Conservation (phyloP, 2,888 invertebrate species). For the Scaptodrosophila latifasciaeformis region DNA sequence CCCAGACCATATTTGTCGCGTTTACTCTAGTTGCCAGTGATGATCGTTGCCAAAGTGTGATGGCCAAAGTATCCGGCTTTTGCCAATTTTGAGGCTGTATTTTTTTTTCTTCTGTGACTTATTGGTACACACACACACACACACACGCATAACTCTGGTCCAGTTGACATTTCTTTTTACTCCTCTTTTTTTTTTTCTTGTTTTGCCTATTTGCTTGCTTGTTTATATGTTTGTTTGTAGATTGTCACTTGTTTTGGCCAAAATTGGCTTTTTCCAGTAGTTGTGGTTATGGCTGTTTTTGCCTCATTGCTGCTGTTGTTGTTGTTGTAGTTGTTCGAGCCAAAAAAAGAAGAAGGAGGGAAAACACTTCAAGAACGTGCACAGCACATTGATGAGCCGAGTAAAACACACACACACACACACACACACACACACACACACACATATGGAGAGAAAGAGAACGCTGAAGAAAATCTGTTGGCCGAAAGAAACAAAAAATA, state of each 20-base stretch:
- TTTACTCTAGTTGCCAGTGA: background rate
- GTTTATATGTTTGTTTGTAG: background rate
- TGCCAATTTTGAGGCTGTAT: constrained; percentile 44
- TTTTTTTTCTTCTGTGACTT: constrained; percentile 39
- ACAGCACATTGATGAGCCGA: constrained; percentile 50
- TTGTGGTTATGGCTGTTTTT: constrained; percentile 46
- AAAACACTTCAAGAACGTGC: constrained; percentile 59
- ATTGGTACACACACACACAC: constrained; percentile 32
- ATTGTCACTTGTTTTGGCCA: constrained; percentile 61
- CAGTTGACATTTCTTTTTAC: constrained; percentile 18
- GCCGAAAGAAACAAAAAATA: background rate
- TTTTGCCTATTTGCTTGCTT: constrained; percentile 35
- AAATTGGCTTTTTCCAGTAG: constrained; percentile 48
- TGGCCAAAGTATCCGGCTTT: constrained; percentile 53
- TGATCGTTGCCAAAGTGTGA: too few species aligned
- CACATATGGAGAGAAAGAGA: background rate
- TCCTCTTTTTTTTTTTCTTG: background rate
- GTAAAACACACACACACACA: constrained; percentile 6
- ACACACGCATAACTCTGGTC: constrained; percentile 45
- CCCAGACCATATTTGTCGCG: too few species aligned
- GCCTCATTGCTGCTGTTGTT: constrained; percentile 7
- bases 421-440: constrained; percentile 5
- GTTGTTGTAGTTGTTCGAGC: constrained; percentile 18
- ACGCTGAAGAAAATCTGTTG: constrained; percentile 1
- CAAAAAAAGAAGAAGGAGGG: too few species aligned